Evolutionary conservation across 2,888 invertebrate species (phyloP).

Genomic region (Elysia crispata): DNA sequence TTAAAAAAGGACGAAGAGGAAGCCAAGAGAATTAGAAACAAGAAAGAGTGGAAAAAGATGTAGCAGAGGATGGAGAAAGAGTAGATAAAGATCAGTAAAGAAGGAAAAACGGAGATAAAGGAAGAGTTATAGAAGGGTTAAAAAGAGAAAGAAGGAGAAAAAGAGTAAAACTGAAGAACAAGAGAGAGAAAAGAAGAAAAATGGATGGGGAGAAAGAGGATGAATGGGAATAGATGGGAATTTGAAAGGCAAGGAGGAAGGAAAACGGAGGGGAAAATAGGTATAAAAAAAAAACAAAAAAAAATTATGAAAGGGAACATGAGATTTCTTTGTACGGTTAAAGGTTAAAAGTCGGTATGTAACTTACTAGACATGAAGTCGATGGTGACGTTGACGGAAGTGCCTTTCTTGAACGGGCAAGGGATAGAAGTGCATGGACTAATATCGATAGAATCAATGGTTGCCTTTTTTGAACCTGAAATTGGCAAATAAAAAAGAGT

Average conservation of each 20-base stretch:
- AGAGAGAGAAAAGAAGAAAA: not conserved
- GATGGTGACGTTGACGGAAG: not conserved
- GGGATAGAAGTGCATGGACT: not conserved
- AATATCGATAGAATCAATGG: not conserved
- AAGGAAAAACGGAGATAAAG: not conserved
- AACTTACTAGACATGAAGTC: constrained; percentile 14
- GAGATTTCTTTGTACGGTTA: no score
- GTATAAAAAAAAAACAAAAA: not conserved
- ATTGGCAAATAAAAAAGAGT: no score
- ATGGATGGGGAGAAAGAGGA: no score
- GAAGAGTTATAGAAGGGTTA: not conserved
- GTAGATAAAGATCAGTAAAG: not conserved
- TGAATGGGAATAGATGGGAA: no score
- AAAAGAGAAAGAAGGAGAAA: constrained; percentile 2
- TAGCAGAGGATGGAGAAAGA: not conserved
- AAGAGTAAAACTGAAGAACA: not conserved
- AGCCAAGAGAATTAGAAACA: not conserved
- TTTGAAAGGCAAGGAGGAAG: no score
- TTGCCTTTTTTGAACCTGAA: constrained; percentile 7
- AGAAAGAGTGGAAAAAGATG: not conserved
- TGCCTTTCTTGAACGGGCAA: constrained; percentile 14
- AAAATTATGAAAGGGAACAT: not conserved
- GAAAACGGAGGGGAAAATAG: not conserved
- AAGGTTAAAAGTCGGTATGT: no score
- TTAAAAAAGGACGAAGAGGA: not conserved